Evolutionary conservation across 2,113 vertebrate genomes (phyloP), one percentile per base, ranked within the genome.

Genomic region (Mellivora capensis): DNA sequence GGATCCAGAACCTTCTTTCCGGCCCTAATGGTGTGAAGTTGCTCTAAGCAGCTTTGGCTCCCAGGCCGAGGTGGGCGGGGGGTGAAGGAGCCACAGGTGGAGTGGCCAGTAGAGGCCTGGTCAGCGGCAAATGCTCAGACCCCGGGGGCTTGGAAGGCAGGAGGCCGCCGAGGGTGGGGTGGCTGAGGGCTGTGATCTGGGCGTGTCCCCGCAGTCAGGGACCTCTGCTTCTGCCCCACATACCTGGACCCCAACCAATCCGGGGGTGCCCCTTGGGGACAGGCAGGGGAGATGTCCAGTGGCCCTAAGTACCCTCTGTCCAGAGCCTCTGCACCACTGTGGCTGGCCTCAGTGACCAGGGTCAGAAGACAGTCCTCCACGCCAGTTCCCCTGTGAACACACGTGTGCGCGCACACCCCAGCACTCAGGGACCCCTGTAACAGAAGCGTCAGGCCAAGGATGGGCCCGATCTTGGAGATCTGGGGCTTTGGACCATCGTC

Each of bases 111-210:
- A 8, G 21, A 29, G 20, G 18, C 42, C 52, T n/a, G 18, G 37
- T 20, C 8, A 3, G 1, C 0, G 1, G 27, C 8, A 31, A 39
- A 8, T 3, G 11, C 74, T 71, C 29, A 3, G 80, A n/a, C 2
- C 49, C 72, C 14, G 5, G 29, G 27, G 29, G 31, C 18, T 9
- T 3, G 39, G 31, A 83, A 23, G 34, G 25, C 21, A 42, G 61
- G 23, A 80, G 69, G 27, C 37, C 11, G 18, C 71, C 2, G 11
- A 7, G 4, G 7, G 37, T 9, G 6, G 9, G 25, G 17, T 1
- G 3, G 23, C n/a, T 15, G 37, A 14, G 62, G 81, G 21, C 83
- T 54, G 52, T 3, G 27, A 29, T 6, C 12, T 13, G 44, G 47
- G 72, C 34, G 2, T 12, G 39, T 7, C 3, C 12, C 61, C n/a